Percentiles rank a stretch among this genome's conserved stretches.
phyloP scores from a whole-genome alignment of 1,140 invertebrate genomes.

The Solen grandis region DNA sequence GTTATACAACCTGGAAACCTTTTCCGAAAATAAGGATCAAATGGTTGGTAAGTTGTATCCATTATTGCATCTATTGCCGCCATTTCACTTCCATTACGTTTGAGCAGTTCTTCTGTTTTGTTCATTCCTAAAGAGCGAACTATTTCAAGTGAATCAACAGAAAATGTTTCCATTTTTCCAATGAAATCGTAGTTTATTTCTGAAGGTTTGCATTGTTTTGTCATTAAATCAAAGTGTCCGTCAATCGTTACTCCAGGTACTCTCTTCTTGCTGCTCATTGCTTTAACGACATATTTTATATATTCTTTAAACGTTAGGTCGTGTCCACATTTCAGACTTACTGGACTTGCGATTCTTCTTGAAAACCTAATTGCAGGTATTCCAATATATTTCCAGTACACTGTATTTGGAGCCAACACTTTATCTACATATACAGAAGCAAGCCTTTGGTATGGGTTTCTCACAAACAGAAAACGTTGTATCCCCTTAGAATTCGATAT shows the following conservation, averaged over 20 bases:
- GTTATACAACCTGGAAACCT: neutral
- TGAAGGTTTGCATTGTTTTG: constrained; percentile 2
- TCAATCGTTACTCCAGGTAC: no score
- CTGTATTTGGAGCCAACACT: constrained; percentile 21
- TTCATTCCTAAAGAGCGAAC: no score
- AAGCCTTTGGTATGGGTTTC: constrained; percentile 12
- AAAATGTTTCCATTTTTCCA: constrained; percentile 36
- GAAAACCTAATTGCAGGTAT: neutral
- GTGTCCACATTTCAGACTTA: constrained; percentile 25
- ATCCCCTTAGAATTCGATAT: neutral
- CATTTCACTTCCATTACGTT: neutral
- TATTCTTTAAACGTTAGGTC: constrained; percentile 28
- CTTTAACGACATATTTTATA: neutral
- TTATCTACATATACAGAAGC: constrained; percentile 26
- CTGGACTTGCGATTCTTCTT: neutral
- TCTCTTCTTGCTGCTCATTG: neutral
- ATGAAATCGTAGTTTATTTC: constrained; percentile 17
- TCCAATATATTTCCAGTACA: constrained; percentile 26
- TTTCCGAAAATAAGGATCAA: neutral
- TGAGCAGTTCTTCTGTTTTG: neutral
- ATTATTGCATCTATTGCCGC: neutral
- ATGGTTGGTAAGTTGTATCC: neutral
- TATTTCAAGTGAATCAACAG: no score
- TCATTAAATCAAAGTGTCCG: neutral
- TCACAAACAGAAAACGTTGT: constrained; percentile 14